These are phyloP conservation scores for Monarcha castaneiventris DNA, from an alignment of 2,113 vertebrate species.

Conservation along the genomic window DNA sequence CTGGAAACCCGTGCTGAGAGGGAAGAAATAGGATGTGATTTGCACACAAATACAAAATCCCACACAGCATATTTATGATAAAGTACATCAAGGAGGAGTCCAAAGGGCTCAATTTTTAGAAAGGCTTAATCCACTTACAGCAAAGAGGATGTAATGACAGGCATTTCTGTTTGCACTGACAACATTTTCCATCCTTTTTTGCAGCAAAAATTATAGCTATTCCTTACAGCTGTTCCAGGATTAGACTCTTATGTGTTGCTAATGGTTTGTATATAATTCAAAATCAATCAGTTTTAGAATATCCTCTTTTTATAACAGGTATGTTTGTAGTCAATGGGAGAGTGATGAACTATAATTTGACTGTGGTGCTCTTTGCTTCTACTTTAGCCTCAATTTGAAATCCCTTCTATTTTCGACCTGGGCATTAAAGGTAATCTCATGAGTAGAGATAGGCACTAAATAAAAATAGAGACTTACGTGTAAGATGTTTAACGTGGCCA, in stretches of 20 bases:
- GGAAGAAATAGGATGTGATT: background rate
- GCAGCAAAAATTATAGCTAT: background rate
- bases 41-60: background rate
- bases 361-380: background rate
- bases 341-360: background rate
- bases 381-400: background rate
- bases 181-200: background rate
- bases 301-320: background rate
- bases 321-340: background rate
- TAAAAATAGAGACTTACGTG: slow-evolving; percentile 6
- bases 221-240: background rate
- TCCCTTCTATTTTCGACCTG: background rate
- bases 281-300: background rate
- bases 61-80: background rate
- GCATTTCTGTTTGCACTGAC: background rate
- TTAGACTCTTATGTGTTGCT: background rate
- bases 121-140: background rate
- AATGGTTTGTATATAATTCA: background rate
- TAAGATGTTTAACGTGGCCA: slow-evolving; percentile 12
- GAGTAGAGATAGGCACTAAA: background rate
- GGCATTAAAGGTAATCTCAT: slow-evolving; percentile 44
- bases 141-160: background rate
- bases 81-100: background rate
- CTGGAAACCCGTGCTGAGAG: background rate
- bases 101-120: background rate